Base-by-base conservation (phyloP, 2,888 invertebrate species). In the Nasonovia ribisnigri region DNA sequence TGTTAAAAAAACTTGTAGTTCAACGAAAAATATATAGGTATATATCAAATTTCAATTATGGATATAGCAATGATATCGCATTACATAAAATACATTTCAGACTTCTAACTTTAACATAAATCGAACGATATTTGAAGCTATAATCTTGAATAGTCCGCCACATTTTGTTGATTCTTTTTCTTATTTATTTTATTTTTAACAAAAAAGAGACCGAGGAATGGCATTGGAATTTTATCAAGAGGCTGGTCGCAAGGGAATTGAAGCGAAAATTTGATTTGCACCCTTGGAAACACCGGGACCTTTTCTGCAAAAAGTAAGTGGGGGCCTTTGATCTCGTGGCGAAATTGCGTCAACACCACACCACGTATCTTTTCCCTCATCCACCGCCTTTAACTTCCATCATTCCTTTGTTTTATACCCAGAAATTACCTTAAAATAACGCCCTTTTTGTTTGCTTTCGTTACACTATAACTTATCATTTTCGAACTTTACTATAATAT, bases 201-300 rank as follows among this genome's bases (percentile, higher is more conserved):
- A n/a, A 84, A 86, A 60, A 20, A 60, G 29, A 42, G 46, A 88
- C 88, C n/a, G 67, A 92, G 92, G 42, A 84, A 84, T 48, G 84
- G 88, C 42, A 90, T 29, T 48, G 90, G 93, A 93, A 93, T 93
- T 93, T 93, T 93, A 93, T 90, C 90, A 86, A 90, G 84, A 93
- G 90, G 16, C 43, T 54, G 84, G 88, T 86, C 90, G 86, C 94
- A n/a, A 92, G 94, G 86, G 94, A 94, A 95, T 94, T 94, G 95
- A 95, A 95, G 95, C 95, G 95, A 95, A 95, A 95, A 95, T 95
- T 95, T 95, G 95, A 95, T 95, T 95, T 95, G 95, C 95, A 95
- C 95, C 95, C 93, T 93, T 90, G 84, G 93, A 93, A 93, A 93
- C 90, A 90, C 90, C 90, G 60, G 86, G 60, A 60, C 90, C 89